These are phyloP conservation scores for Henricia sp. DNA, from an alignment of 53 echinoderm and acorn worm genomes.

Conservation along the genomic window DNA sequence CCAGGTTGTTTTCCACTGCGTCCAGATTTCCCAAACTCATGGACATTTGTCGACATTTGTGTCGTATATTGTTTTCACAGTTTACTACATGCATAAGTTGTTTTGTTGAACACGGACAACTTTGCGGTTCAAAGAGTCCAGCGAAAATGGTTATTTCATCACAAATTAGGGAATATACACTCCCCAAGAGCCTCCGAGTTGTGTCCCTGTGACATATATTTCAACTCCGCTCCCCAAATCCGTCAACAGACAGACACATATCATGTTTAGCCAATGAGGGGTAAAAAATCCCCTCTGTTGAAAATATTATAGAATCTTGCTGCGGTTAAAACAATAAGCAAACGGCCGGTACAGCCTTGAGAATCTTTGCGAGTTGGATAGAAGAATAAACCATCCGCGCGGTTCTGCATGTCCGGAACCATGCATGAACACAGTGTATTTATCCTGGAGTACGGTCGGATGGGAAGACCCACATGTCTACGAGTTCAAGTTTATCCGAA, in stretches of 20 bases:
- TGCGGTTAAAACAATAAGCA: conserved; percentile 57
- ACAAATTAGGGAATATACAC: no score
- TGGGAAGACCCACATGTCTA: conserved; percentile 18
- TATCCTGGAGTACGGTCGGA: neutral
- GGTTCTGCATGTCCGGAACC: neutral
- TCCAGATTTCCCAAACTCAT: no score
- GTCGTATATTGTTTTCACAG: neutral
- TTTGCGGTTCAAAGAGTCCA: neutral
- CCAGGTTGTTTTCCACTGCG: no score
- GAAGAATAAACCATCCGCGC: conserved; percentile 18
- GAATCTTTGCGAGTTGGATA: neutral
- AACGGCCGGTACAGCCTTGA: neutral
- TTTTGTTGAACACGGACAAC: neutral
- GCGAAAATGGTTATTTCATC: no score
- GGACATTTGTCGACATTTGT: no score
- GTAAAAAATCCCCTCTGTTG: neutral
- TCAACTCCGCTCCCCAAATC: conserved; percentile 19
- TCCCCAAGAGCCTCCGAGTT: neutral
- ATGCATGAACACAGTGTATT: neutral
- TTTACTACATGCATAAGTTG: neutral
- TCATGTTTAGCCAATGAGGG: conserved; percentile 49
- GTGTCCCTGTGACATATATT: conserved; percentile 1
- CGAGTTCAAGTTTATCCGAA: conserved; percentile 6
- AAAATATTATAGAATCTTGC: conserved; percentile 49
- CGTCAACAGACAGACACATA: conserved; percentile 40